phyloP scores from a whole-genome alignment of 2,797 vertebrate species.

The Anomalospiza imberbis region DNA sequence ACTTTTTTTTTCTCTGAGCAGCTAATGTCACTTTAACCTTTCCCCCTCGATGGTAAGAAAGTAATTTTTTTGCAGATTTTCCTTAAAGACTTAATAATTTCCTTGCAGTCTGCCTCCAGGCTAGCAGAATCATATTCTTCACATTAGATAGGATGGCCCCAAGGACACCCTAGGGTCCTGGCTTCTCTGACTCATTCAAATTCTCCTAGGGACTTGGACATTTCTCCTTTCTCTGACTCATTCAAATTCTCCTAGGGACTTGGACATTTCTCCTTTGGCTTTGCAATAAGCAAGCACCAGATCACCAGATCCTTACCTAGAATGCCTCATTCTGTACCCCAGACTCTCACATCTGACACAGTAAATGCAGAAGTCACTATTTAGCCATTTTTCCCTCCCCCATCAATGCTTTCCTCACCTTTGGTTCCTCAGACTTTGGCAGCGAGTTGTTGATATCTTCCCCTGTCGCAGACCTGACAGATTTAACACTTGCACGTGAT shows the following conservation, averaged over 20 bases:
- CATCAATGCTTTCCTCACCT: neutral
- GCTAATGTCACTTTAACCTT: constrained; percentile 13
- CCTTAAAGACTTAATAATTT: neutral
- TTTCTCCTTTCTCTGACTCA: neutral
- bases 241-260: neutral
- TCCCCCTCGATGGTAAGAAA: neutral
- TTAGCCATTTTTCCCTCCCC: neutral
- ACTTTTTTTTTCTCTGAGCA: neutral
- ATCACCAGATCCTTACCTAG: neutral
- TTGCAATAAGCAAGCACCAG: neutral
- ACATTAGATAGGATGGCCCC: neutral
- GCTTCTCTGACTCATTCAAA: neutral
- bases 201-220: neutral
- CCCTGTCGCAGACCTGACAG: neutral
- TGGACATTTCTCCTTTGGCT: neutral
- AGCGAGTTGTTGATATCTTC: neutral
- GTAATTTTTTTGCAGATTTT: constrained; percentile 9
- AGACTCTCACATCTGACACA: neutral
- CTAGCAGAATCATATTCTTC: neutral
- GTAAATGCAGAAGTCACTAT: neutral
- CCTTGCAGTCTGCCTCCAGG: neutral
- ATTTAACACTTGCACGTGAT: neutral
- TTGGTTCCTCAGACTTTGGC: neutral
- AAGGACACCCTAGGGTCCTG: neutral
- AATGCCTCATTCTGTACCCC: neutral